Base-by-base conservation (phyloP, 2,113 vertebrate genomes). In the Brachirus orientalis region DNA sequence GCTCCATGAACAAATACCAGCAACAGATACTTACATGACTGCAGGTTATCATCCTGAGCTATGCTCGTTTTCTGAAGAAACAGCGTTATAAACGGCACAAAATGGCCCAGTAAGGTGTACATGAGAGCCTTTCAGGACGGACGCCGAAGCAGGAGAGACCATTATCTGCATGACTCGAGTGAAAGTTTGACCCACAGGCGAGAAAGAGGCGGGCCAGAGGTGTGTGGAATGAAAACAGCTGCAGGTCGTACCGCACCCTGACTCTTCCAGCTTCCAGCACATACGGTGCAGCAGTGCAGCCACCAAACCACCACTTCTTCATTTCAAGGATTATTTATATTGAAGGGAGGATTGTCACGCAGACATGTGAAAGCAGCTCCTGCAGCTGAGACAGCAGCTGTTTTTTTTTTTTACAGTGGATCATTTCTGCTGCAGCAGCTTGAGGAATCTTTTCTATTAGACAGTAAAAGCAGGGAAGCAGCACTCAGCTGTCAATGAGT, bases 21-120 rank as follows among this genome's bases (percentile, higher is more conserved):
- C 10, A 43, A 14, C 40, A 43, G 11, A 91, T 89, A 77, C 90
- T 91, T 90, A 78, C 83, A 88, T 50, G 40, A 79, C 8, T 67
- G 84, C 70, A 81, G 66, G 43, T 82, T 60, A 55, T 80, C 72
- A 43, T 60, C 81, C 59, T 58, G 69, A 46, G 43, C 55, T 80
- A 69, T 44, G 53, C 71, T 77, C 44, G 53, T 63, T 57, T 85
- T 90, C 85, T 90, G 83, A 80, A 82, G 79, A 81, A 84, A 76
- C 68, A 86, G 82, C 1, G 61, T 77, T 79, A 89, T 59, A 50
- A 92, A 89, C 37, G 83, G 82, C 2, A 86, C 46, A 11, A 90
- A 85, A 71, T 56, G 67, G 72, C 68, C 84, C 80, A 92, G 80
- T 38, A 91, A 2, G 3, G 83, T 77, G 85, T 87, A 86, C 82